Conservation (phyloP, 2,888 invertebrate species). For the Nymphalis c-album region DNA sequence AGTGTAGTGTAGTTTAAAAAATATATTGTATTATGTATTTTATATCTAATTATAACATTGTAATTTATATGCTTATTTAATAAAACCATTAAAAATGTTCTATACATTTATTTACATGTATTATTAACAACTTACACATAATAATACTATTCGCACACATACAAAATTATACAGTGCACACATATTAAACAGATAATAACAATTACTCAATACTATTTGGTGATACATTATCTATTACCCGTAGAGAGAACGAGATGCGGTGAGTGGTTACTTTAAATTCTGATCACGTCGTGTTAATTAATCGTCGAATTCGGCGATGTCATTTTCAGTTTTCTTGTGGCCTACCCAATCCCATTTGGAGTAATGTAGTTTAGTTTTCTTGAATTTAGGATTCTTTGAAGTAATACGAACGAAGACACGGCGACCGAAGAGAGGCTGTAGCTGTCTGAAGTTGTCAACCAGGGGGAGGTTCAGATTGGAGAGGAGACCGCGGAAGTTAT, state of each 20-base stretch:
- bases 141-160: slow-evolving; percentile 54
- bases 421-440: slow-evolving; percentile 85
- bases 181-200: slow-evolving; percentile 44
- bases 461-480: slow-evolving; percentile 83
- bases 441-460: slow-evolving; percentile 85
- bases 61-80: slow-evolving; percentile 29
- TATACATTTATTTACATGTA: slow-evolving; percentile 53
- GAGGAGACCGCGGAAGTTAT: slow-evolving; percentile 83
- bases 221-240: slow-evolving; percentile 53
- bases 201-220: slow-evolving; percentile 55
- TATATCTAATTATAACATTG: slow-evolving; percentile 26
- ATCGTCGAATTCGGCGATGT: slow-evolving; percentile 73
- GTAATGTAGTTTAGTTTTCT: slow-evolving; percentile 81
- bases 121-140: slow-evolving; percentile 56
- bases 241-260: slow-evolving; percentile 44
- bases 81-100: slow-evolving; percentile 33
- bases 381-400: slow-evolving; percentile 79
- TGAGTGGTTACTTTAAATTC: slow-evolving; percentile 42
- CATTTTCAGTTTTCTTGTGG: slow-evolving; percentile 76
- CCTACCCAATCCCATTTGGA: slow-evolving; percentile 85
- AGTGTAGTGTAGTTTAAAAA: slow-evolving; percentile 22
- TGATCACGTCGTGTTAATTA: slow-evolving; percentile 42
- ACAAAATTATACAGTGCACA: slow-evolving; percentile 57
- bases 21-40: slow-evolving; percentile 34
- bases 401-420: slow-evolving; percentile 85